Conservation (phyloP, 30 jellyfish, hydroid and myxozoan genomes). For the Euphysa ruthae region DNA sequence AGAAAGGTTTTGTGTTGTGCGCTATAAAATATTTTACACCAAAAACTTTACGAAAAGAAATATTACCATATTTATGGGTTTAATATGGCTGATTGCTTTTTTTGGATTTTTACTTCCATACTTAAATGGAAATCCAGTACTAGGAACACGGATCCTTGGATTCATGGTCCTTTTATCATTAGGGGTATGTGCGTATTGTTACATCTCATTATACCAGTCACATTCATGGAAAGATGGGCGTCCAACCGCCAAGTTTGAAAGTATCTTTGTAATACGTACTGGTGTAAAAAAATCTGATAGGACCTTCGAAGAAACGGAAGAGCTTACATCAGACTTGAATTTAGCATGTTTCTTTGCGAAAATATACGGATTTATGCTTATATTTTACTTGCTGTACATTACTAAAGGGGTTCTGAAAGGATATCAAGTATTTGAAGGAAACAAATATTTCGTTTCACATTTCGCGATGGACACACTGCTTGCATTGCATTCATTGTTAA, state of each 20-base stretch:
- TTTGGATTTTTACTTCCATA: constrained; percentile 14
- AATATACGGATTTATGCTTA: constrained; percentile 13
- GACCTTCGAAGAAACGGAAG: background rate
- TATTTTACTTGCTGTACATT: constrained; percentile 4
- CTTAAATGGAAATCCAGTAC: constrained; percentile 19
- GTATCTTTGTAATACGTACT: constrained; percentile 10
- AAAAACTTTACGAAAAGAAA: constrained; percentile 12
- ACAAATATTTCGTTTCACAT: background rate
- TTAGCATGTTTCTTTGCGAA: constrained; percentile 4
- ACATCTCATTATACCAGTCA: constrained; percentile 27
- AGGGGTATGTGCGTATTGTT: constrained; percentile 21
- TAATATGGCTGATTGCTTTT: constrained; percentile 6
- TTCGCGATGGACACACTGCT: constrained; percentile 19
- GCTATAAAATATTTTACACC: background rate
- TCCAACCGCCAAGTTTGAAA: constrained; percentile 22
- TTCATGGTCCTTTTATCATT: constrained; percentile 11
- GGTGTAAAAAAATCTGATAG: constrained; percentile 4
- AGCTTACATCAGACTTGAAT: background rate
- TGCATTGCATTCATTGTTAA: constrained; percentile 1
- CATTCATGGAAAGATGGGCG: constrained; percentile 15
- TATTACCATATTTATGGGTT: constrained; percentile 12
- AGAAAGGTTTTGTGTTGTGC: constrained; percentile 6
- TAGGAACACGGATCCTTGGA: constrained; percentile 10
- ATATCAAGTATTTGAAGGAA: constrained; percentile 12
- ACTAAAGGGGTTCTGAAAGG: background rate